These are phyloP conservation scores for Myotis brandtii DNA, from an alignment of 2,113 vertebrate species.

Conservation along the genomic window DNA sequence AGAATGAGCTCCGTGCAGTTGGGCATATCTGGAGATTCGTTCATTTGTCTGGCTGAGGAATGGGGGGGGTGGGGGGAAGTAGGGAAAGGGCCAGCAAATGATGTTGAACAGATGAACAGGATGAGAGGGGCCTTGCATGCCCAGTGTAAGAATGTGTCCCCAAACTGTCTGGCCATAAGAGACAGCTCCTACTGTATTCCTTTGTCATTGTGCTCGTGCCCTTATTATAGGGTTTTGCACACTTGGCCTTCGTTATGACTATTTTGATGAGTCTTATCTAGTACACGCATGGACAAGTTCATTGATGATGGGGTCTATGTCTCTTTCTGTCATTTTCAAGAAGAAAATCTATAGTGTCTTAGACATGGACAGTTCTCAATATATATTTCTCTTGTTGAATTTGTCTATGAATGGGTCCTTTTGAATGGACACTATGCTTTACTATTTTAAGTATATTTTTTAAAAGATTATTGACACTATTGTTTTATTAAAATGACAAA, in stretches of 20 bases:
- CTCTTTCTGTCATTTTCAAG: not conserved
- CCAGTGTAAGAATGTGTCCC: not conserved
- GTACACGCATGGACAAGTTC: not conserved
- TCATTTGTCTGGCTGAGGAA: not conserved
- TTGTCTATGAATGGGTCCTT: not conserved
- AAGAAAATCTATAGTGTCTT: not conserved
- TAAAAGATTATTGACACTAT: not conserved
- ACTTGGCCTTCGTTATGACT: not conserved
- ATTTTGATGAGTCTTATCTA: not conserved
- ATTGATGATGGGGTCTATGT: not conserved
- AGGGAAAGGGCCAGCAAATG: not conserved
- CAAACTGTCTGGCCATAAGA: not conserved
- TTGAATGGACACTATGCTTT: not conserved
- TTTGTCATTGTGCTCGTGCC: not conserved
- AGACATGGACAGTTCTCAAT: not conserved
- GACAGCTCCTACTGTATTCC: not conserved
- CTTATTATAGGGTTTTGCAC: not conserved
- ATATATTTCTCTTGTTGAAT: not conserved
- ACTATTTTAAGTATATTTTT: not conserved
- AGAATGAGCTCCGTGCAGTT: accelerated
- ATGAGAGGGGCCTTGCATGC: not conserved
- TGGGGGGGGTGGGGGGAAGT: accelerated
- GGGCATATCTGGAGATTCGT: not conserved
- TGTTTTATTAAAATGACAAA: not conserved
- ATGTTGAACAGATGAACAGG: not conserved